These are phyloP conservation scores for Hyaena hyaena DNA, from an alignment of 2,113 vertebrate species.

Conservation along the genomic window DNA sequence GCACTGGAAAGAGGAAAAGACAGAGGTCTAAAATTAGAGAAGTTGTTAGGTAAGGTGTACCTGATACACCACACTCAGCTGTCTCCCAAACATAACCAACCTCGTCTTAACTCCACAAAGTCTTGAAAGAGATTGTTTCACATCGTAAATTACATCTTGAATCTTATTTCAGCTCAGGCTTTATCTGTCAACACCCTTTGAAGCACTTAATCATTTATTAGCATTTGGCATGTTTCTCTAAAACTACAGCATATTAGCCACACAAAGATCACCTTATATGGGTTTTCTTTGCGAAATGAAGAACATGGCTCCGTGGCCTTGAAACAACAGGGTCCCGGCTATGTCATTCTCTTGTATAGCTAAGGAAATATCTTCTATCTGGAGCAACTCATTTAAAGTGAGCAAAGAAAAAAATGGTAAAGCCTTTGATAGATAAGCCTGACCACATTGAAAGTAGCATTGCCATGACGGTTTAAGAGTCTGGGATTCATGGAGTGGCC, in stretches of 20 bases:
- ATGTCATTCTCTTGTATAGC: background rate
- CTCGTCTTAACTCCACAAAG: conserved; percentile 43
- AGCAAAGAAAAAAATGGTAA: conserved; percentile 33
- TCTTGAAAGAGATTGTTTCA: conserved; percentile 64
- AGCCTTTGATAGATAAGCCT: conserved; percentile 48
- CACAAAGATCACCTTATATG: conserved; percentile 65
- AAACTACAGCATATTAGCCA: conserved; percentile 67
- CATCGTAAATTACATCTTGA: conserved; percentile 75
- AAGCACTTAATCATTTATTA: conserved; percentile 77
- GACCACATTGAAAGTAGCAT: background rate
- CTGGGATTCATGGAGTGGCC: background rate
- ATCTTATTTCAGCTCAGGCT: conserved; percentile 67
- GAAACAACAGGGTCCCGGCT: conserved; percentile 40
- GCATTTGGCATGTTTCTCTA: conserved; percentile 75
- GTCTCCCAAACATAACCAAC: conserved; percentile 44
- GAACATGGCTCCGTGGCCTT: conserved; percentile 32
- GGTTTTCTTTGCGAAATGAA: conserved; percentile 64
- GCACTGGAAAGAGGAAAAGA: background rate
- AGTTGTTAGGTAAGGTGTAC: background rate
- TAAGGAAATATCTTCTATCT: conserved; percentile 48
- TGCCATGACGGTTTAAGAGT: conserved; percentile 13
- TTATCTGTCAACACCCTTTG: conserved; percentile 72
- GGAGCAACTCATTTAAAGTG: conserved; percentile 22
- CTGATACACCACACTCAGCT: background rate
- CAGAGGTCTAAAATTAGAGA: conserved; percentile 37